Conservation (phyloP, 2,888 invertebrate genomes). For the Lycocerus yunnanus region DNA sequence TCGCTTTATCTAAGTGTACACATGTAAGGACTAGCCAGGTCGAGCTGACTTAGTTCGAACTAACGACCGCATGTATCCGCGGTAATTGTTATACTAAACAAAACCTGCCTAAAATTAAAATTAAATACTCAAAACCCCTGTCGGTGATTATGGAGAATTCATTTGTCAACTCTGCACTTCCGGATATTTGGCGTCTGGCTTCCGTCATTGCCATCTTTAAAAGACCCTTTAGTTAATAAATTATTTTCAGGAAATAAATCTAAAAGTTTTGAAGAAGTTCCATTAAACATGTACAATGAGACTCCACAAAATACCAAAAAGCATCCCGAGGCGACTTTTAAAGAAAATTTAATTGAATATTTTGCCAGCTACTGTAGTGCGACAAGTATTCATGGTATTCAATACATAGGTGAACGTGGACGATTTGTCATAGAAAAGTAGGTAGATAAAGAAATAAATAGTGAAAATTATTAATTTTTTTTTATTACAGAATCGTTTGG, state of each 20-base stretch:
- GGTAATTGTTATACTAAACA: too few relatives aligned
- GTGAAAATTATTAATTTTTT: not conserved
- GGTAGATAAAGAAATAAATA: not conserved
- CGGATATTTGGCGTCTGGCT: too few relatives aligned
- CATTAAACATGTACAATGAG: not conserved
- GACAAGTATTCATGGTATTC: constrained; percentile 50
- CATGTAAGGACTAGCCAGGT: too few relatives aligned
- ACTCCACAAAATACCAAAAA: not conserved
- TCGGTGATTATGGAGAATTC: too few relatives aligned
- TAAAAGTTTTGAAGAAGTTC: not conserved
- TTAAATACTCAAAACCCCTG: too few relatives aligned
- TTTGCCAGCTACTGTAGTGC: constrained; percentile 46
- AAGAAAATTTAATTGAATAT: constrained; percentile 30
- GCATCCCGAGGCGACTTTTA: not conserved
- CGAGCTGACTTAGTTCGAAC: too few relatives aligned
- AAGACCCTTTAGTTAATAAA: too few relatives aligned
- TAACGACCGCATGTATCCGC: too few relatives aligned
- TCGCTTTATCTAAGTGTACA: too few relatives aligned
- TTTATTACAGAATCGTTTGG: constrained; percentile 65
- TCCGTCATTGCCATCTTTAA: too few relatives aligned
- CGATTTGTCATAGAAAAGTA: constrained; percentile 48
- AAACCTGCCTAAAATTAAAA: too few relatives aligned
- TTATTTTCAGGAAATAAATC: not conserved
- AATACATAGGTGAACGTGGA: constrained; percentile 49
- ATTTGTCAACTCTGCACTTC: too few relatives aligned